Conservation (phyloP, 2,113 vertebrate genomes). For the Sminthopsis crassicaudata region DNA sequence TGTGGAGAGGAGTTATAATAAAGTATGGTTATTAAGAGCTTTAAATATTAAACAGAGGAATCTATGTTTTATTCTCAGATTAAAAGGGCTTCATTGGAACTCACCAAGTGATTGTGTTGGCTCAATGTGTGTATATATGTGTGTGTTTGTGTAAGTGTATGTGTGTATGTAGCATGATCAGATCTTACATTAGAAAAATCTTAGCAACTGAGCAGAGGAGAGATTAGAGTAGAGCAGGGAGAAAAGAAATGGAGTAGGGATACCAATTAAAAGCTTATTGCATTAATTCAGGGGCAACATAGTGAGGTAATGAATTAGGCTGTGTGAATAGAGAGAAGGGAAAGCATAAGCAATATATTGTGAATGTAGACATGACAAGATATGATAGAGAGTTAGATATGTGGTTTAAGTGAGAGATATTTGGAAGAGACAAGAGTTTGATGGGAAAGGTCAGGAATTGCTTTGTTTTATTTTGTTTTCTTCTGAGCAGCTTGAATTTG, state of each 20-base stretch:
- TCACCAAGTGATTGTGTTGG: background rate
- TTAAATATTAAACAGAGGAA: background rate
- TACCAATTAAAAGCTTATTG: background rate
- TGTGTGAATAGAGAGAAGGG: background rate
- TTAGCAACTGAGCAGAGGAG: background rate
- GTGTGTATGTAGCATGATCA: background rate
- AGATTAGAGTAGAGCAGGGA: background rate
- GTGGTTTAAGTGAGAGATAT: background rate
- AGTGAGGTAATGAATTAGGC: background rate
- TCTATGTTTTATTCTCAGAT: background rate
- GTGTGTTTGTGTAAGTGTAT: background rate
- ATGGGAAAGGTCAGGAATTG: background rate
- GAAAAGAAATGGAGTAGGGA: background rate
- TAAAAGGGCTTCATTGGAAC: background rate
- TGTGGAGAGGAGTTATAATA: background rate
- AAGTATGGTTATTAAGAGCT: background rate
- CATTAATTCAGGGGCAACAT: background rate
- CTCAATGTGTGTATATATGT: no score
- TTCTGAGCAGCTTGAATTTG: background rate
- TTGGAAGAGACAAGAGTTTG: background rate
- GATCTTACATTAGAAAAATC: background rate
- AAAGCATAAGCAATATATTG: background rate
- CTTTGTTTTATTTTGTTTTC: background rate
- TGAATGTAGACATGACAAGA: background rate
- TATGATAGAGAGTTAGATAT: background rate